A percentile compares a stretch with the other conserved stretches of the same genome.
Conservation (phyloP, 2,888 invertebrate species). For the Mesochorus sp. region DNA sequence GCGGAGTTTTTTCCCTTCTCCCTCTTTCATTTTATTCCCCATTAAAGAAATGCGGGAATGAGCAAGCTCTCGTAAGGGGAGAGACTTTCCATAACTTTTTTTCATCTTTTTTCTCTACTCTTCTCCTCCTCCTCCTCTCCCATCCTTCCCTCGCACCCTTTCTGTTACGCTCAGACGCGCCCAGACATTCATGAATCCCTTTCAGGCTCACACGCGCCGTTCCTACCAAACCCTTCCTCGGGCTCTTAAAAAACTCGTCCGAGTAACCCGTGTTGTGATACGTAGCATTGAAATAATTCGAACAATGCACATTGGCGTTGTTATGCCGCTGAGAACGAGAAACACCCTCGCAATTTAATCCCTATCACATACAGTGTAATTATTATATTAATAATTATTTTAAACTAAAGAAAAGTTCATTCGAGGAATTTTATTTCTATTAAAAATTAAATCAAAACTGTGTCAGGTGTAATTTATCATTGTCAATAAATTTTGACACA, state of each 20-base stretch:
- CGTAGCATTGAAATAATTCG: slow-evolving; percentile 49
- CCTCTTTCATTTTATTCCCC: not conserved
- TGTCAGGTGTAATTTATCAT: too few species aligned
- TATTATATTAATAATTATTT: slow-evolving; percentile 8
- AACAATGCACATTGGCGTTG: slow-evolving; percentile 31
- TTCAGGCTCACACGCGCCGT: slow-evolving; percentile 52
- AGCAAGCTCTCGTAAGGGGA: slow-evolving; percentile 33
- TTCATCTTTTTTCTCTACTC: not conserved
- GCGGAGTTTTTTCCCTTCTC: not conserved
- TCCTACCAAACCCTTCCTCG: slow-evolving; percentile 48
- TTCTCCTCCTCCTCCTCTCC: not conserved
- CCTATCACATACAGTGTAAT: not conserved
- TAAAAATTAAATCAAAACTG: too few species aligned
- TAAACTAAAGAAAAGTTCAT: too few species aligned
- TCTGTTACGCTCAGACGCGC: slow-evolving; percentile 45
- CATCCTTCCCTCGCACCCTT: slow-evolving; percentile 1
- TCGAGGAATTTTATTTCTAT: too few species aligned
- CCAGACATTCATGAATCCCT: slow-evolving; percentile 57
- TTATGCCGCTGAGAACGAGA: not conserved
- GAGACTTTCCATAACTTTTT: slow-evolving; percentile 26
- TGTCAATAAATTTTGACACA: too few species aligned
- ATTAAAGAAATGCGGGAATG: slow-evolving; percentile 24
- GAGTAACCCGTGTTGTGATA: slow-evolving; percentile 17
- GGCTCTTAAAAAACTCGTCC: too few species aligned
- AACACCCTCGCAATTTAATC: slow-evolving; percentile 21